Percentiles rank a stretch among this genome's conserved stretches.
phyloP scores from a whole-genome alignment of 1,140 invertebrate species.

The Bemisia tabaci region DNA sequence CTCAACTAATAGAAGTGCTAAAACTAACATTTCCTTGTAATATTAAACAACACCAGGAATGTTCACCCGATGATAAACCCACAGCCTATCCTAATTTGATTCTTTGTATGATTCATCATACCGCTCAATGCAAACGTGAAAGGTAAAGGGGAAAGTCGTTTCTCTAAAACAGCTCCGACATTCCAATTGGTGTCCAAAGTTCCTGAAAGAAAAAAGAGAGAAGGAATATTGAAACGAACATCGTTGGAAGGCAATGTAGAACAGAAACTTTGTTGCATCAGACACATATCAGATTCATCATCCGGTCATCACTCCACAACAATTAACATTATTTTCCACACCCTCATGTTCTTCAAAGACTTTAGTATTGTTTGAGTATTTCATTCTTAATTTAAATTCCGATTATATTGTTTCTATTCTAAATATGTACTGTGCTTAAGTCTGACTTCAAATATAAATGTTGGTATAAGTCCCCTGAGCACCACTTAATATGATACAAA shows the following conservation, averaged over 20 bases:
- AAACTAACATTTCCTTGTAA: background rate
- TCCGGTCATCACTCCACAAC: background rate
- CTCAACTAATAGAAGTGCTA: background rate
- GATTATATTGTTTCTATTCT: too few species aligned
- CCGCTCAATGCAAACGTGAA: slow-evolving; percentile 88
- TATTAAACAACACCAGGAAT: background rate
- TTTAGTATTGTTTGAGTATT: too few species aligned
- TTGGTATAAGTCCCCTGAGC: too few species aligned
- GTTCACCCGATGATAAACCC: slow-evolving; percentile 72
- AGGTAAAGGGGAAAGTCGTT: slow-evolving; percentile 81
- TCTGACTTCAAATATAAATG: too few species aligned
- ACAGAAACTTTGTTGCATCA: background rate
- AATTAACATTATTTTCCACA: too few species aligned
- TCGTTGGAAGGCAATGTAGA: background rate
- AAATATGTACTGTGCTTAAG: too few species aligned
- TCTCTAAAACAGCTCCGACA: slow-evolving; percentile 85
- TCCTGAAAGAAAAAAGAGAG: slow-evolving; percentile 40
- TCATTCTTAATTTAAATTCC: too few species aligned
- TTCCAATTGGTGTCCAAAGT: slow-evolving; percentile 92
- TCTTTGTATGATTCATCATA: slow-evolving; percentile 80
- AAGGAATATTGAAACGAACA: too few species aligned
- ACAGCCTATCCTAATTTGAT: slow-evolving; percentile 73
- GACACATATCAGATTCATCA: background rate
- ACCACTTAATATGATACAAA: too few species aligned
- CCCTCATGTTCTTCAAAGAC: too few species aligned